phyloP scores from a whole-genome alignment of 2,797 vertebrate genomes.

The Sternarchorhynchus goeldii region DNA sequence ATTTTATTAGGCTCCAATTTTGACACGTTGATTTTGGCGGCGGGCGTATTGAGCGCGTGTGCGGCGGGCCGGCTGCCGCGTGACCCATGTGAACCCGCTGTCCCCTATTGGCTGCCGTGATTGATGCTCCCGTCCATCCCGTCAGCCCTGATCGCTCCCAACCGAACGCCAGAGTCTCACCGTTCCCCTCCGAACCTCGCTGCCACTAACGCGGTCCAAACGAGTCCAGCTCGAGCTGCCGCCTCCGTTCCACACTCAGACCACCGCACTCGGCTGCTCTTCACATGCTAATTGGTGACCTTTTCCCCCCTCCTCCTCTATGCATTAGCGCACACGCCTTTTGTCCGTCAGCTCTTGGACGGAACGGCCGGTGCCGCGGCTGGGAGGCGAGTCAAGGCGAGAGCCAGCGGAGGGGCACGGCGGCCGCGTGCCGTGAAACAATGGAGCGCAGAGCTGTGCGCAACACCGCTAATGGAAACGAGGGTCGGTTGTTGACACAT shows the following conservation, averaged over 20 bases:
- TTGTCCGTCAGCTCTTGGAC: constrained; percentile 37
- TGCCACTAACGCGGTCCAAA: constrained; percentile 52
- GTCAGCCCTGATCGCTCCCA: constrained; percentile 76
- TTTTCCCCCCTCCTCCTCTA: not conserved
- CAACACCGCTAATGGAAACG: constrained; percentile 58
- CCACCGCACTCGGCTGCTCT: not conserved
- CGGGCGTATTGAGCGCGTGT: constrained; percentile 50
- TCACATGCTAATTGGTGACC: constrained; percentile 23
- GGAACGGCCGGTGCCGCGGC: constrained; percentile 33
- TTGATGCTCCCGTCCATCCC: constrained; percentile 70
- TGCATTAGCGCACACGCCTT: constrained; percentile 29
- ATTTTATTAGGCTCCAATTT: constrained; percentile 71
- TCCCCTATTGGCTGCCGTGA: constrained; percentile 76
- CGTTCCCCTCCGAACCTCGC: constrained; percentile 65
- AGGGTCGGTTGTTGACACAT: constrained; percentile 60
- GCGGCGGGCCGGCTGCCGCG: constrained; percentile 54
- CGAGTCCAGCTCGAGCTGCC: constrained; percentile 27
- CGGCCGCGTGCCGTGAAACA: constrained; percentile 33
- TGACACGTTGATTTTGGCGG: constrained; percentile 66
- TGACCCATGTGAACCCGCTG: constrained; percentile 73
- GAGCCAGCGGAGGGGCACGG: constrained; percentile 35
- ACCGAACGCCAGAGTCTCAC: constrained; percentile 78
- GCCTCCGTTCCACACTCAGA: constrained; percentile 13
- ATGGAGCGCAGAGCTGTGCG: constrained; percentile 47
- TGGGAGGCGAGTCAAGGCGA: constrained; percentile 36